Evolutionary conservation across 1,140 invertebrate genomes (phyloP).

Genomic region (Liolophura sinensis): DNA sequence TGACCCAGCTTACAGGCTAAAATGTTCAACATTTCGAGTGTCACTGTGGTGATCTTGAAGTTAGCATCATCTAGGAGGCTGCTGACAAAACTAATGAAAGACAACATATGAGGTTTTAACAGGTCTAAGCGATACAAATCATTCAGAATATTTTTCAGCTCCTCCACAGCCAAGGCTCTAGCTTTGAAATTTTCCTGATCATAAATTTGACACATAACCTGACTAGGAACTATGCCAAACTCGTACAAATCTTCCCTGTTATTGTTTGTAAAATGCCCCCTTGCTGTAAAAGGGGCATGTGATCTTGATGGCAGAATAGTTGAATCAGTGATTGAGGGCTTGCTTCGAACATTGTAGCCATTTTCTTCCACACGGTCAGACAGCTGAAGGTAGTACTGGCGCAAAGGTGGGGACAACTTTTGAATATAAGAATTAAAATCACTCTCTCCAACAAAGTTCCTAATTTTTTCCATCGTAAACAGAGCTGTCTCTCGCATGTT

Average conservation of each 20-base stretch:
- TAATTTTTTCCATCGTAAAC: slow-evolving; percentile 50
- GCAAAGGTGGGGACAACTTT: slow-evolving; percentile 42
- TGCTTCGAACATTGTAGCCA: no score
- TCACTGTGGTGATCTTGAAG: slow-evolving; percentile 65
- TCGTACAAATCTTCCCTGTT: slow-evolving; percentile 34
- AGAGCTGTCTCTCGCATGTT: slow-evolving; percentile 47
- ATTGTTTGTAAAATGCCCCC: background rate
- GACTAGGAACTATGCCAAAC: slow-evolving; percentile 57
- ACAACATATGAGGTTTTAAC: slow-evolving; percentile 67
- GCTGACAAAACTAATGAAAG: slow-evolving; percentile 67
- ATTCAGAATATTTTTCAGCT: slow-evolving; percentile 47
- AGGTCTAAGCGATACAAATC: slow-evolving; percentile 40
- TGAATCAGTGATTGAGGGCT: no score
- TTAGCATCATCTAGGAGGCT: slow-evolving; percentile 64
- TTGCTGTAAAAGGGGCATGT: background rate
- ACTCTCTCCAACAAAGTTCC: slow-evolving; percentile 45
- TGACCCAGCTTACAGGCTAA: slow-evolving; percentile 52
- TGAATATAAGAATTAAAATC: slow-evolving; percentile 50
- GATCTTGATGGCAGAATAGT: background rate
- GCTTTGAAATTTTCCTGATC: slow-evolving; percentile 56
- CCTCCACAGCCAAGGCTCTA: slow-evolving; percentile 54
- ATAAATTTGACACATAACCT: slow-evolving; percentile 51
- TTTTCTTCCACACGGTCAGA: slow-evolving; percentile 22
- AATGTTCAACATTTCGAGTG: slow-evolving; percentile 63
- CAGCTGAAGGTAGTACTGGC: slow-evolving; percentile 47